These are phyloP conservation scores for Drosophila nannoptera DNA, from an alignment of 1,140 invertebrate genomes.

Conservation along the genomic window DNA sequence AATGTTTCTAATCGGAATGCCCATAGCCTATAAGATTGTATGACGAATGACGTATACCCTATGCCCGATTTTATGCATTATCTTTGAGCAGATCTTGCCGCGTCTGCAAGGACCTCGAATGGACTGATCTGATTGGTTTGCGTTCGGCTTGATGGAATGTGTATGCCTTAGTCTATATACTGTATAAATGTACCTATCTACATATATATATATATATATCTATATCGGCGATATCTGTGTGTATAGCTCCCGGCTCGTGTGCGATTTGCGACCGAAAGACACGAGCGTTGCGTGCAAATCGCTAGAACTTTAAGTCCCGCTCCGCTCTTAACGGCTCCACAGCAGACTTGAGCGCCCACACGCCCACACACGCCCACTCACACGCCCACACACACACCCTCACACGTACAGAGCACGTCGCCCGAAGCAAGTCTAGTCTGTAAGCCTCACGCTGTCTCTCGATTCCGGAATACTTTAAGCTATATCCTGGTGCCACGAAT, in stretches of 20 bases:
- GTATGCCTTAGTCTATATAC: slow-evolving; percentile 43
- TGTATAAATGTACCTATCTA: no score
- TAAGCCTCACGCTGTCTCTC: slow-evolving; percentile 62
- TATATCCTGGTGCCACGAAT: slow-evolving; percentile 39
- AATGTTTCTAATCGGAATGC: slow-evolving; percentile 45
- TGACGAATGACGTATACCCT: slow-evolving; percentile 55
- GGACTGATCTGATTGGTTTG: slow-evolving; percentile 45
- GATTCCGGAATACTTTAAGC: slow-evolving; percentile 74
- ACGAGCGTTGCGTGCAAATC: slow-evolving; percentile 34
- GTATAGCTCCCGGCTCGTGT: slow-evolving; percentile 24
- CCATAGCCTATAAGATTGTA: slow-evolving; percentile 43
- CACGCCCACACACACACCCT: no score
- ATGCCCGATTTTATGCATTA: slow-evolving; percentile 22
- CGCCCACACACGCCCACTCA: not conserved
- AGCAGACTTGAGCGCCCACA: slow-evolving; percentile 39
- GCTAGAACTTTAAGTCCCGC: slow-evolving; percentile 9
- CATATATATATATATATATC: slow-evolving; percentile 25
- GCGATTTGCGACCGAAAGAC: slow-evolving; percentile 40
- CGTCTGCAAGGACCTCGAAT: slow-evolving; percentile 7
- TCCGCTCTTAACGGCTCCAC: slow-evolving; percentile 30
- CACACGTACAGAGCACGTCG: no score
- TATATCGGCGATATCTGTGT: slow-evolving; percentile 32
- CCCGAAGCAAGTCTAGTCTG: slow-evolving; percentile 22
- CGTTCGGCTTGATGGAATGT: slow-evolving; percentile 68
- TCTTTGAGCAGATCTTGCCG: slow-evolving; percentile 41